These are phyloP conservation scores for Teleogryllus occipitalis DNA, from an alignment of 1,140 invertebrate species.

Conservation along the genomic window DNA sequence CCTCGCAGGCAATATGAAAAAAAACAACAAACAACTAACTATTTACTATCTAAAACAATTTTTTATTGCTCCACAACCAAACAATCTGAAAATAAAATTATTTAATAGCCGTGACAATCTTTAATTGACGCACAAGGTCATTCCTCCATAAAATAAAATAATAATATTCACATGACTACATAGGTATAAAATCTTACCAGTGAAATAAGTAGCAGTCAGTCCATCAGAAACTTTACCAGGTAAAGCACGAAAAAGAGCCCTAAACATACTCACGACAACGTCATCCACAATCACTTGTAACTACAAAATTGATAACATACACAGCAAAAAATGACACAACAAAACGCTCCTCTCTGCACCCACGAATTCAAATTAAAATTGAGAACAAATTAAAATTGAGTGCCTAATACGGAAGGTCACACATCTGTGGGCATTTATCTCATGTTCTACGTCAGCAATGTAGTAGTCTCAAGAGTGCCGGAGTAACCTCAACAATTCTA, in stretches of 20 bases:
- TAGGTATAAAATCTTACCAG: slow-evolving; percentile 37
- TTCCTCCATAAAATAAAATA: no score
- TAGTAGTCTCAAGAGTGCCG: no score
- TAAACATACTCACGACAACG: slow-evolving; percentile 10
- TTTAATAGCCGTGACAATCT: neutral
- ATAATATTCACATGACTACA: no score
- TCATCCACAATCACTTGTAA: neutral
- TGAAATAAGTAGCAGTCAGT: slow-evolving; percentile 49
- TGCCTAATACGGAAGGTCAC: no score
- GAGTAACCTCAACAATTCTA: no score
- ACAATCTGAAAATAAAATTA: neutral
- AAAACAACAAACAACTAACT: slow-evolving; percentile 21
- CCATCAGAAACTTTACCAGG: slow-evolving; percentile 32
- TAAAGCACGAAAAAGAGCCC: slow-evolving; percentile 25
- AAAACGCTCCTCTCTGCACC: no score
- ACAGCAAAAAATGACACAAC: neutral
- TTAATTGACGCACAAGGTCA: neutral
- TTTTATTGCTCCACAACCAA: slow-evolving; percentile 17
- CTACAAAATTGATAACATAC: neutral
- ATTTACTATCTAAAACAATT: slow-evolving; percentile 19
- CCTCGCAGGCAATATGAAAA: slow-evolving; percentile 15
- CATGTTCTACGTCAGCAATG: no score
- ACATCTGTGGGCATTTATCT: no score
- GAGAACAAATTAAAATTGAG: no score
- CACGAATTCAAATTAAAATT: no score